Base-by-base conservation (phyloP, 1,140 invertebrate genomes). In the Radopholus similis region DNA sequence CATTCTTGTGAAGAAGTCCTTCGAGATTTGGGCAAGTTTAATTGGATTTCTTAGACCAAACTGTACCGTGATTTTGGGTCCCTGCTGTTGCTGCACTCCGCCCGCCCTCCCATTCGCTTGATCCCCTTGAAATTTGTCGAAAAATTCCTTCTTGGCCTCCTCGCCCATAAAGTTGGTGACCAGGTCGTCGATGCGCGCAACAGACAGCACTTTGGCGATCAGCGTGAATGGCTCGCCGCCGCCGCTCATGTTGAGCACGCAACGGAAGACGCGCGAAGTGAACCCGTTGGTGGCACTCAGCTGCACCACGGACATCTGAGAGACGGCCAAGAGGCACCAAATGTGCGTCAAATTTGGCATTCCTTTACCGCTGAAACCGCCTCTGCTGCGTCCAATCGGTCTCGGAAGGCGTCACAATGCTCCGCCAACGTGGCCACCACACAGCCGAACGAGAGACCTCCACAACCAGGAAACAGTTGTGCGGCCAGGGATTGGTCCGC, bases 251-350 rank as follows among this genome's bases (percentile, higher is more conserved):
- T 60, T 38, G 15, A 60, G 32, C 30, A 21, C n/a, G 13, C 38
- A 18, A 2, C 34, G 35, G n/a, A 60, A 35, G 30, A 60, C 26
- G 35, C 35, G 38, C 13, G 57, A 60, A 60, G 57, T 60, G 44
- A 60, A 60, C 9, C 57, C 57, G 23, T 60, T 60, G 30, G 37
- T 44, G 28, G 26, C 32, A 37, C 44, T 60, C n/a, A 60, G 32
- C 30, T 60, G 26, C 40, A 30, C 13, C 2, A n/a, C 44, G 13
- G n/a, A 60, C 44, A 32, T 60, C 26, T 21, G 30, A 44, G 26
- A 44, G 44, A 21, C 11, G 3, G 42, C 35, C 26, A 59, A 59
- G 1, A 5, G 18, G 18, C 35, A 1, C 9, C 42, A 35, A 59
- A 6, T 6, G 28, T 35, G 5, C 1, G 23, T 34, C 15, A 0